phyloP scores from a whole-genome alignment of 1,140 invertebrate species.

The Drosophila punjabiensis region DNA sequence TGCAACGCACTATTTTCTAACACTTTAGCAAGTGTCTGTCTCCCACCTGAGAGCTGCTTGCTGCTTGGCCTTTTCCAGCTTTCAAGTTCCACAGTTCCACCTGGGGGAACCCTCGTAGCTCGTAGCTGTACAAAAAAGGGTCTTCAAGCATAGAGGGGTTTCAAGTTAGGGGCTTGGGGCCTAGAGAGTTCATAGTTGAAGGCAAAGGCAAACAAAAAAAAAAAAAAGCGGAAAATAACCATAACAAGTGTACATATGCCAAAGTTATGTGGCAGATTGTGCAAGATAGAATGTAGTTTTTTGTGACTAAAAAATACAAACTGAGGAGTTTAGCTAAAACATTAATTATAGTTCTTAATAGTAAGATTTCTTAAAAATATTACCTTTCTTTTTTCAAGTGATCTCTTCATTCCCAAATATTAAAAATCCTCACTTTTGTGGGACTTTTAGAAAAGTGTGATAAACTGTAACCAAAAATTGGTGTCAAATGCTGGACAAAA shows the following conservation, averaged over 20 bases:
- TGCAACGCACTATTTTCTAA: slow-evolving; percentile 84
- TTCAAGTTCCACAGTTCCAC: slow-evolving; percentile 58
- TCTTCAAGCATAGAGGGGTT: slow-evolving; percentile 66
- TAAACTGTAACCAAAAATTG: slow-evolving; percentile 32
- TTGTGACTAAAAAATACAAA: too few relatives aligned
- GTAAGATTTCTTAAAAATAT: neutral
- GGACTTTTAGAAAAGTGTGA: slow-evolving; percentile 24
- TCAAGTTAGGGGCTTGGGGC: slow-evolving; percentile 5
- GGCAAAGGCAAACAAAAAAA: slow-evolving; percentile 64
- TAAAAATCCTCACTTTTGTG: slow-evolving; percentile 14
- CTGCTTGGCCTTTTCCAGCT: slow-evolving; percentile 52
- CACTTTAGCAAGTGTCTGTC: slow-evolving; percentile 79
- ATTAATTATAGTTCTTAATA: neutral
- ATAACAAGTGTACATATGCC: slow-evolving; percentile 44
- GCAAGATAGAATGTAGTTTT: slow-evolving; percentile 17
- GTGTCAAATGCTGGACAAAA: slow-evolving; percentile 54
- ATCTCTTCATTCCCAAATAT: neutral
- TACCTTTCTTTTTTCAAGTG: neutral
- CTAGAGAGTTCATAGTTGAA: slow-evolving; percentile 75
- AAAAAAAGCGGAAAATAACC: slow-evolving; percentile 39
- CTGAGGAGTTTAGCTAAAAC: too few relatives aligned
- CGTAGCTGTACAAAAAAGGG: slow-evolving; percentile 46
- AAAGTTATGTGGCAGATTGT: slow-evolving; percentile 28
- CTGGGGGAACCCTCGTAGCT: slow-evolving; percentile 12
- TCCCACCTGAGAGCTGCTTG: slow-evolving; percentile 38